A percentile compares a stretch with the other conserved stretches of the same genome.
Evolutionary conservation across 2,797 vertebrate species (phyloP).

Genomic region (Leucoraja ocellata): DNA sequence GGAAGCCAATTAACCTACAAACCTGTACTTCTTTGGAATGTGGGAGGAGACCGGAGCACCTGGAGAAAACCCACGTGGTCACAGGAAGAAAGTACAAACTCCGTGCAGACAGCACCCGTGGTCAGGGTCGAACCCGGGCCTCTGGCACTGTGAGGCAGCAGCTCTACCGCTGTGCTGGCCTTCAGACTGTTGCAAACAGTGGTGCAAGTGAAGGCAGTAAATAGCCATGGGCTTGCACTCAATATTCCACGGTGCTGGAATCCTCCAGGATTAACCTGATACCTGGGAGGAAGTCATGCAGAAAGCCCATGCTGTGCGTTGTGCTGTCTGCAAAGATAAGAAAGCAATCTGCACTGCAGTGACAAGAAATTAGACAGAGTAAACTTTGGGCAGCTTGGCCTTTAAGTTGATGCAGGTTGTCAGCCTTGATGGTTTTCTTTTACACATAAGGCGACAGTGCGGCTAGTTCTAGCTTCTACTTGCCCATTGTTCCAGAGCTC

Average conservation of each 20-base stretch:
- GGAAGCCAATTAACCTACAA: too few species aligned
- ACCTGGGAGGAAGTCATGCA: neutral
- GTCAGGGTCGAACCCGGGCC: too few species aligned
- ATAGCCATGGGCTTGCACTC: neutral
- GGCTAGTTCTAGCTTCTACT: neutral
- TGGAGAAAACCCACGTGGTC: too few species aligned
- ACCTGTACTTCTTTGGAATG: too few species aligned
- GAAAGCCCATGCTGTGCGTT: neutral
- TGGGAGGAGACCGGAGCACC: too few species aligned
- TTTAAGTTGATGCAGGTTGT: neutral
- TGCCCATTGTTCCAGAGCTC: neutral
- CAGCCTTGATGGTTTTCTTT: neutral
- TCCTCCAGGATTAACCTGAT: too few species aligned
- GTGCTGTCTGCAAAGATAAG: neutral
- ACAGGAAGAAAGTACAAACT: too few species aligned
- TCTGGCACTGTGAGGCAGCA: too few species aligned
- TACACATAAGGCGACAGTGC: too few species aligned
- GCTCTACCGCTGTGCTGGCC: too few species aligned
- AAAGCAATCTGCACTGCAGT: neutral
- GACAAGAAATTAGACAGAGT: neutral
- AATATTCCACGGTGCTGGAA: neutral
- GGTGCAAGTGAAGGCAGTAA: neutral
- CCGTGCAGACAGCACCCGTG: too few species aligned
- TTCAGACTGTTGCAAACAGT: neutral
- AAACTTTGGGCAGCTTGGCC: neutral